Percentiles rank a stretch among this genome's conserved stretches.
phyloP scores from a whole-genome alignment of 2,113 vertebrate genomes.

The Pseudorasbora parva region DNA sequence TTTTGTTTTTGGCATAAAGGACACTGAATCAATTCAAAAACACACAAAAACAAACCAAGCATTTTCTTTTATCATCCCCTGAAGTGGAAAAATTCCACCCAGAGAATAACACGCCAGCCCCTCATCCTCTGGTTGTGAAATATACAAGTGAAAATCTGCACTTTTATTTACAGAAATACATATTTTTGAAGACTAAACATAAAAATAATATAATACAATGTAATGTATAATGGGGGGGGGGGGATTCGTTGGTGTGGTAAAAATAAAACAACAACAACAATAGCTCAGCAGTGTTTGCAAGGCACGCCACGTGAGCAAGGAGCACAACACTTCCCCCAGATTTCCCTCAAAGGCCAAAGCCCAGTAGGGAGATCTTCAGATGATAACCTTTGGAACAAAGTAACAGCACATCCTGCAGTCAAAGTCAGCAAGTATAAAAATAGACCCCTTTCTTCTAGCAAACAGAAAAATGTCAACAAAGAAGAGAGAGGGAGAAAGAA shows the following conservation, averaged over 20 bases:
- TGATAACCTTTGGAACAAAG: constrained; percentile 46
- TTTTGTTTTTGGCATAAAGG: background rate
- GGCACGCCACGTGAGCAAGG: background rate
- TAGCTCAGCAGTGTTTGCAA: background rate
- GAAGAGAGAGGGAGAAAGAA: background rate
- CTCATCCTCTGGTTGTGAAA: too few species aligned
- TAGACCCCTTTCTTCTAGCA: constrained; percentile 15
- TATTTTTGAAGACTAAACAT: too few species aligned
- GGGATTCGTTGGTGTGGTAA: background rate
- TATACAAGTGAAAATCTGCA: too few species aligned
- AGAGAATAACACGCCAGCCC: too few species aligned
- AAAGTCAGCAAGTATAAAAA: constrained; percentile 23
- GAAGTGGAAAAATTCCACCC: too few species aligned
- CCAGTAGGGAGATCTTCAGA: constrained; percentile 13
- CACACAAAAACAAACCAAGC: background rate
- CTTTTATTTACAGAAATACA: too few species aligned
- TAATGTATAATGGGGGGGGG: too few species aligned
- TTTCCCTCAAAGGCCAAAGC: constrained; percentile 17
- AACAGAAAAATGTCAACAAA: constrained; percentile 23
- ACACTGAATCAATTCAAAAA: background rate
- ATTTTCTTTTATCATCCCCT: background rate
- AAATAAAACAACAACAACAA: background rate
- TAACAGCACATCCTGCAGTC: constrained; percentile 26
- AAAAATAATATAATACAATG: too few species aligned
- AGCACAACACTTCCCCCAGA: constrained; percentile 12